Percentiles rank a stretch among this genome's conserved stretches.
Evolutionary conservation across 2,888 invertebrate species (phyloP).

Genomic region (Callyntrura sp.): DNA sequence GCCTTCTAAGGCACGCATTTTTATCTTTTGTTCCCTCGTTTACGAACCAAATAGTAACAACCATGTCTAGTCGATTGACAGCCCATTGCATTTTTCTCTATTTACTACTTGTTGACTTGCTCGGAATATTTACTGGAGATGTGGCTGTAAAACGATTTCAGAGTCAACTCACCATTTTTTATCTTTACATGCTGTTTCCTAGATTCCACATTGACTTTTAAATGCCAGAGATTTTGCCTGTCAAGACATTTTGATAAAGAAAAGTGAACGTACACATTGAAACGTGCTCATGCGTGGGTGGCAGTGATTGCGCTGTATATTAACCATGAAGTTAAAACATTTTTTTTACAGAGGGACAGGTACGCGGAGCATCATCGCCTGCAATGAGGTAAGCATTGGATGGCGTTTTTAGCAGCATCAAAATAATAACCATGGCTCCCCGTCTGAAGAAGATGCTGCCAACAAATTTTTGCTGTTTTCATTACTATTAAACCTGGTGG

Average conservation of each 20-base stretch:
- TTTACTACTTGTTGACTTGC: slow-evolving; percentile 55
- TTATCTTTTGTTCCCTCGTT: slow-evolving; percentile 68
- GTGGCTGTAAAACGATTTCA: slow-evolving; percentile 37
- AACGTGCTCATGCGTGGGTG: slow-evolving; percentile 78
- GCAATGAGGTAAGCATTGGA: not conserved
- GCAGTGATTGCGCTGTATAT: slow-evolving; percentile 60
- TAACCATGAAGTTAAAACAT: slow-evolving; percentile 21
- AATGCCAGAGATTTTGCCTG: slow-evolving; percentile 69
- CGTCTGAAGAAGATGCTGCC: not conserved
- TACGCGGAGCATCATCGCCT: not conserved
- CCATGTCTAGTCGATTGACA: slow-evolving; percentile 73
- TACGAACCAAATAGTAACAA: slow-evolving; percentile 58
- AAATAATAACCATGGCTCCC: not conserved
- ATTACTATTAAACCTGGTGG: not conserved
- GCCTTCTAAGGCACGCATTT: slow-evolving; percentile 75
- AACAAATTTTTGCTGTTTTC: slow-evolving; percentile 21
- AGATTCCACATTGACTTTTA: slow-evolving; percentile 57
- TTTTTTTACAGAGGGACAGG: not conserved
- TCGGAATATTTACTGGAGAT: slow-evolving; percentile 3
- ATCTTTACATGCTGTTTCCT: not conserved
- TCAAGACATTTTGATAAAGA: slow-evolving; percentile 64
- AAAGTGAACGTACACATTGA: slow-evolving; percentile 69
- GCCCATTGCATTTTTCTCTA: slow-evolving; percentile 71
- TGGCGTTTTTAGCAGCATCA: not conserved
- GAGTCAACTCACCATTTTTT: slow-evolving; percentile 22